Conservation (phyloP, 2,797 vertebrate genomes). For the Peromyscus aztecus region DNA sequence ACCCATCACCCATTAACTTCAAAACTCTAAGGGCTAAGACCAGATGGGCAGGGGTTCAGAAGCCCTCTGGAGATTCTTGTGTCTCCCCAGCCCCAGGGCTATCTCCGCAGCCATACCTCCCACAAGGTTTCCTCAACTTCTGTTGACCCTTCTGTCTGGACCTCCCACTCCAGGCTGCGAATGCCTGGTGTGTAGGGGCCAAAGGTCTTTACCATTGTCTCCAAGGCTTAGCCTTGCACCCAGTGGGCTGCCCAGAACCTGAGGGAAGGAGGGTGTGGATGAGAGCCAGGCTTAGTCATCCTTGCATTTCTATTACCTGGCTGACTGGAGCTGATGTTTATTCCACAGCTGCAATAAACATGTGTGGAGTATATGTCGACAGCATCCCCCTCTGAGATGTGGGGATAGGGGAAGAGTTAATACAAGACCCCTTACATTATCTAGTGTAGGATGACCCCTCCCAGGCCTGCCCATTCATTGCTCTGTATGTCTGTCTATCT, state of each 20-base stretch:
- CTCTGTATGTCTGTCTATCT: not conserved
- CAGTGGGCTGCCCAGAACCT: not conserved
- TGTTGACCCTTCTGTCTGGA: conserved; percentile 76
- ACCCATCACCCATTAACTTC: not conserved
- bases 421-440: not conserved
- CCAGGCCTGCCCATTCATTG: not conserved
- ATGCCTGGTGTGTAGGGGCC: not conserved
- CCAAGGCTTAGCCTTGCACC: not conserved
- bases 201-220: conserved; percentile 1
- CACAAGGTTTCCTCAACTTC: not conserved
- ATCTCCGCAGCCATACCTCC: conserved; percentile 5
- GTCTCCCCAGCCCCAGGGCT: not conserved
- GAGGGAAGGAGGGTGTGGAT: accelerated
- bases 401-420: not conserved
- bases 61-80: not conserved
- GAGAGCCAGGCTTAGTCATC: not conserved
- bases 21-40: not conserved
- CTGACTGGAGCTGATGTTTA: not conserved
- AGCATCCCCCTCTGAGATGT: not conserved
- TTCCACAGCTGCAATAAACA: not conserved
- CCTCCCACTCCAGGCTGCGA: conserved; percentile 38
- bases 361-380: not conserved
- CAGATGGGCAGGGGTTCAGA: not conserved
- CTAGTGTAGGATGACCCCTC: not conserved
- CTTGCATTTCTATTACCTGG: not conserved